Conservation (phyloP, 1,140 invertebrate species). For the Conus ventricosus region DNA sequence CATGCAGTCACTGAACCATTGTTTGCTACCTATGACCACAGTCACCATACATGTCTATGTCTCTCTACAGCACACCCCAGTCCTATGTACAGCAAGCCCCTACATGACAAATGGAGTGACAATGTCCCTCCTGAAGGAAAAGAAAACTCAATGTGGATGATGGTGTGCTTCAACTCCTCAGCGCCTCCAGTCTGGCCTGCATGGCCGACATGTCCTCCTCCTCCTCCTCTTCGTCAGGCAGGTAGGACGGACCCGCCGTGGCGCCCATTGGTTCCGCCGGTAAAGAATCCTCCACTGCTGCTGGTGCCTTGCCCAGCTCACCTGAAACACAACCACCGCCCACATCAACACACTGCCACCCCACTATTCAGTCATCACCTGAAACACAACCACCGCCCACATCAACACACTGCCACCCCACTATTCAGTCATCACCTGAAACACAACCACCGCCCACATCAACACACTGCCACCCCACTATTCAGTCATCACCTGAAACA, state of each 20-base stretch:
- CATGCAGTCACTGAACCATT: too few relatives aligned
- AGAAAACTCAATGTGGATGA: neutral
- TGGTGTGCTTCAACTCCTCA: constrained; percentile 82
- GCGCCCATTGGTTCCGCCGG: constrained; percentile 77
- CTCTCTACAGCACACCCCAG: too few relatives aligned
- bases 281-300: constrained; percentile 71
- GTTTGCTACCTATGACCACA: too few relatives aligned
- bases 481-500: constrained; percentile 78
- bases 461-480: too few relatives aligned
- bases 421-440: constrained; percentile 76
- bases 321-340: constrained; percentile 62
- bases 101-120: too few relatives aligned
- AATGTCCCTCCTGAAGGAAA: too few relatives aligned
- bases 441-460: constrained; percentile 22
- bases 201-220: constrained; percentile 87
- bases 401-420: neutral
- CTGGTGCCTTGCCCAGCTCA: constrained; percentile 88
- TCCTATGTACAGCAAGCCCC: too few relatives aligned
- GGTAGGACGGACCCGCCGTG: constrained; percentile 59
- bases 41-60: too few relatives aligned
- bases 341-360: neutral
- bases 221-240: constrained; percentile 81
- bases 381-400: constrained; percentile 17
- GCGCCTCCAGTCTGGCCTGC: constrained; percentile 87
- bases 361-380: too few relatives aligned